Evolutionary conservation across 2,113 vertebrate species (phyloP).

Genomic region (Neolamprologus tretocephalus): DNA sequence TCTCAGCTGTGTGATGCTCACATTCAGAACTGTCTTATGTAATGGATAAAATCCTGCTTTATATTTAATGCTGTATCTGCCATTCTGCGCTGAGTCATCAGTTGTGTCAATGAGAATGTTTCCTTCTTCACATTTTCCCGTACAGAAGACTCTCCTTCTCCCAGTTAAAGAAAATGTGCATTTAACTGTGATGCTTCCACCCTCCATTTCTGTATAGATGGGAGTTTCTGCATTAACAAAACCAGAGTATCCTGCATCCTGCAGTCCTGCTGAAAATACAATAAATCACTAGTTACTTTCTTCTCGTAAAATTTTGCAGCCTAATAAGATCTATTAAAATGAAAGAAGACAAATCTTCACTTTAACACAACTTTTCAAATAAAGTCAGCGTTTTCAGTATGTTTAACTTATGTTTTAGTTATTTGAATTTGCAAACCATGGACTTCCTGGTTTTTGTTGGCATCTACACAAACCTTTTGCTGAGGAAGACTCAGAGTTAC

Average conservation of each 20-base stretch:
- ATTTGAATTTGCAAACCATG: not conserved
- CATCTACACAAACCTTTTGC: not conserved
- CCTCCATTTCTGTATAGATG: not conserved
- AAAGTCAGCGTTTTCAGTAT: not conserved
- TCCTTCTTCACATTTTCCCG: rapidly evolving
- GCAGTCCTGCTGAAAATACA: not conserved
- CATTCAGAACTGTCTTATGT: not conserved
- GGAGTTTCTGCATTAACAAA: not conserved
- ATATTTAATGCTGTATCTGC: not conserved
- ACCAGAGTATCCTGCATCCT: not conserved
- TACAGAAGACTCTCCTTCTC: not conserved
- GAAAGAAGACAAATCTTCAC: not conserved
- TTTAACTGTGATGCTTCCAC: rapidly evolving
- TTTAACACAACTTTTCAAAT: not conserved
- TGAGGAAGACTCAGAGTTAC: not conserved
- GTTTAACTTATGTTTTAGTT: not conserved
- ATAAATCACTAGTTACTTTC: not conserved
- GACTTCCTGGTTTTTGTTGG: not conserved
- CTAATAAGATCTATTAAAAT: not conserved
- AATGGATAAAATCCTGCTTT: not conserved
- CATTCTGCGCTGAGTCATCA: rapidly evolving
- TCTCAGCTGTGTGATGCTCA: not conserved
- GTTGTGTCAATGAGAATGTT: not conserved
- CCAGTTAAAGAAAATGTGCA: rapidly evolving
- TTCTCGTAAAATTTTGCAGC: not conserved